These are phyloP conservation scores for Silurus aristotelis DNA, from an alignment of 2,797 vertebrate genomes.

Conservation along the genomic window DNA sequence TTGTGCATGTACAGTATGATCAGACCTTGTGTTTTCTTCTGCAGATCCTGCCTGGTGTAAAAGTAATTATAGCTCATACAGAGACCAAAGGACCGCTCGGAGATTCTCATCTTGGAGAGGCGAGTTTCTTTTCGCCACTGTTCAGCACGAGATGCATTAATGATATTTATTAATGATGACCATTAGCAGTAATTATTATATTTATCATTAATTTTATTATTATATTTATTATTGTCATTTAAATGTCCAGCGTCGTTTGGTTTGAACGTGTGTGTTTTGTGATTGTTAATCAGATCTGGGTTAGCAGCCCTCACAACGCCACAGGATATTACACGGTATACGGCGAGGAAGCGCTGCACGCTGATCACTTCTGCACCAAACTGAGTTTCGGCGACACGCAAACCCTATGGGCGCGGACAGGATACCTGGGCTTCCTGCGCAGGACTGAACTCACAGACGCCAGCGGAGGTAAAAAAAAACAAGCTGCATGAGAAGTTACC, in stretches of 20 bases:
- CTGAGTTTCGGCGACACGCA: constrained; percentile 95
- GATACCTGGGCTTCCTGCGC: constrained; percentile 93
- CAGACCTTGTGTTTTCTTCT: constrained; percentile 12
- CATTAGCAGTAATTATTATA: too few species aligned
- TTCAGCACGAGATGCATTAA: not conserved
- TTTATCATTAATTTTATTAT: too few species aligned
- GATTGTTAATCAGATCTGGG: constrained; percentile 83
- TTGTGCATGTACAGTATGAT: not conserved
- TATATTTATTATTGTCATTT: too few species aligned
- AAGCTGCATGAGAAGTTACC: not conserved
- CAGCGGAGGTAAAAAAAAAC: constrained; percentile 82
- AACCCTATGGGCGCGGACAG: constrained; percentile 90
- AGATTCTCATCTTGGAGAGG: constrained; percentile 95
- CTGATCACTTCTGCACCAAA: constrained; percentile 91
- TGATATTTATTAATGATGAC: too few species aligned
- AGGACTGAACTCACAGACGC: constrained; percentile 94
- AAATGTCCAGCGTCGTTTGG: too few species aligned
- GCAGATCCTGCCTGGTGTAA: constrained; percentile 95
- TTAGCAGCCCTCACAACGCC: constrained; percentile 94
- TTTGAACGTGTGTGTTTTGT: not conserved
- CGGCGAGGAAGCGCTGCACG: constrained; percentile 90
- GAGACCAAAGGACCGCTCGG: constrained; percentile 95
- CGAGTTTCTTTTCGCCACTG: constrained; percentile 56
- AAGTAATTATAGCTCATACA: constrained; percentile 94
- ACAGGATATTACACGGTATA: constrained; percentile 94